These are phyloP conservation scores for Tor tambroides DNA, from an alignment of 2,113 vertebrate species.

Conservation along the genomic window DNA sequence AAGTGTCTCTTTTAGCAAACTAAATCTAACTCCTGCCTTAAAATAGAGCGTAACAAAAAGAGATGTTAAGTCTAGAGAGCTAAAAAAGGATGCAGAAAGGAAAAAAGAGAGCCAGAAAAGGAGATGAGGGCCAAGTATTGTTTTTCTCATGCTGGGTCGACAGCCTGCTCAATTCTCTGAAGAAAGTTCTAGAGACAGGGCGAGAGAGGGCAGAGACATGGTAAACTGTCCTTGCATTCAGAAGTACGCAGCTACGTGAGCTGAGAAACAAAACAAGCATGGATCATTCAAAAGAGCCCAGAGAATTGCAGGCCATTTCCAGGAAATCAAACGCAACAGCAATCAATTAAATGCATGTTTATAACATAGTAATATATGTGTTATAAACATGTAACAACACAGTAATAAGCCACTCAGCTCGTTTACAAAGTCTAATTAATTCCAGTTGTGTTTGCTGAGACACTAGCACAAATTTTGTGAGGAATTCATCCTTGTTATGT, in stretches of 20 bases:
- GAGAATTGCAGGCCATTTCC: neutral
- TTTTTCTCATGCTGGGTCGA: slow-evolving; percentile 34
- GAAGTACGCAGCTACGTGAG: slow-evolving; percentile 34
- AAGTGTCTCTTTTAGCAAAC: neutral
- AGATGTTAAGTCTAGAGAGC: neutral
- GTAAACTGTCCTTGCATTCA: slow-evolving; percentile 41
- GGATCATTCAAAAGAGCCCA: slow-evolving; percentile 11
- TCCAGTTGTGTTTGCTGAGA: slow-evolving; percentile 1
- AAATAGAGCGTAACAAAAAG: neutral
- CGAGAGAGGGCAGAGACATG: slow-evolving; percentile 17
- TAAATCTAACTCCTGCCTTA: neutral
- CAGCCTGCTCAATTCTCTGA: slow-evolving; percentile 18
- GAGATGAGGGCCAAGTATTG: neutral
- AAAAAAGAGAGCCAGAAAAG: neutral
- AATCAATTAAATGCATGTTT: neutral
- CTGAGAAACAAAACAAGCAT: slow-evolving; percentile 23
- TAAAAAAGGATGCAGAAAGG: neutral
- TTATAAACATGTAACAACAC: neutral
- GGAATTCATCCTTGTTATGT: slow-evolving; percentile 7
- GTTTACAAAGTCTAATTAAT: neutral
- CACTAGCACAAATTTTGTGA: slow-evolving; percentile 4
- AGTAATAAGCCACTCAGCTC: neutral
- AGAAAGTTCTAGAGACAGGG: slow-evolving; percentile 19
- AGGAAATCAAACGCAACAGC: neutral
- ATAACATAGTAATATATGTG: neutral